phyloP scores from a whole-genome alignment of 2,888 invertebrate genomes.

The Perdita meconis region DNA sequence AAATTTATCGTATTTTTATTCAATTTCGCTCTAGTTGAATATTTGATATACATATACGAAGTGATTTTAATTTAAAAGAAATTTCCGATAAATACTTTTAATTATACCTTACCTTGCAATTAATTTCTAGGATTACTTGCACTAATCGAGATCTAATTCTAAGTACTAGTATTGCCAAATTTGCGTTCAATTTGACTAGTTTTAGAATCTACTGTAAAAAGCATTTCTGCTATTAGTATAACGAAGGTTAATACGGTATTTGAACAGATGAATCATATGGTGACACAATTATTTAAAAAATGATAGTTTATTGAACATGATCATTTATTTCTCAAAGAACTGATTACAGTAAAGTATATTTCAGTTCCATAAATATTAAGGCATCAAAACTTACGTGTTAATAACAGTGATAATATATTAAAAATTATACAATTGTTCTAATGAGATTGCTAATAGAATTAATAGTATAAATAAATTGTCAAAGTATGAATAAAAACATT shows the following conservation, averaged over 20 bases:
- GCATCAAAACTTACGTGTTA: constrained; percentile 45
- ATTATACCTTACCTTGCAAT: too few species aligned
- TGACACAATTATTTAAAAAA: constrained; percentile 12
- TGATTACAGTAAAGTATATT: constrained; percentile 50
- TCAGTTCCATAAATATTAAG: constrained; percentile 45
- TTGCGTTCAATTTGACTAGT: too few species aligned
- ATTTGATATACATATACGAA: too few species aligned
- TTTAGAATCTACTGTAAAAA: constrained; percentile 12
- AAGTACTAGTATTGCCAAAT: too few species aligned
- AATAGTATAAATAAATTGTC: constrained; percentile 44
- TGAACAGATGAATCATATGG: constrained; percentile 3
- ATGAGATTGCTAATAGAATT: constrained; percentile 41
- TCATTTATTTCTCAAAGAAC: constrained; percentile 52
- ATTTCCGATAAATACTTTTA: too few species aligned
- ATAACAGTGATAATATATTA: constrained; percentile 40
- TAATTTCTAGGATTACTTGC: too few species aligned
- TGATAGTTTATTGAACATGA: constrained; percentile 32
- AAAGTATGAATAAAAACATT: constrained; percentile 32
- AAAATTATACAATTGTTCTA: constrained; percentile 45
- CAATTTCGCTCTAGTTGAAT: too few species aligned
- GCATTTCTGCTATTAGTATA: constrained; percentile 7
- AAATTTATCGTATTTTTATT: too few species aligned
- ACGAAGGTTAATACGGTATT: constrained; percentile 19
- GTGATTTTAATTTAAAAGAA: too few species aligned
- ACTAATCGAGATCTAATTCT: constrained; percentile 14